These are phyloP conservation scores for Daktulosphaira vitifoliae DNA, from an alignment of 1,140 invertebrate genomes.

Conservation along the genomic window DNA sequence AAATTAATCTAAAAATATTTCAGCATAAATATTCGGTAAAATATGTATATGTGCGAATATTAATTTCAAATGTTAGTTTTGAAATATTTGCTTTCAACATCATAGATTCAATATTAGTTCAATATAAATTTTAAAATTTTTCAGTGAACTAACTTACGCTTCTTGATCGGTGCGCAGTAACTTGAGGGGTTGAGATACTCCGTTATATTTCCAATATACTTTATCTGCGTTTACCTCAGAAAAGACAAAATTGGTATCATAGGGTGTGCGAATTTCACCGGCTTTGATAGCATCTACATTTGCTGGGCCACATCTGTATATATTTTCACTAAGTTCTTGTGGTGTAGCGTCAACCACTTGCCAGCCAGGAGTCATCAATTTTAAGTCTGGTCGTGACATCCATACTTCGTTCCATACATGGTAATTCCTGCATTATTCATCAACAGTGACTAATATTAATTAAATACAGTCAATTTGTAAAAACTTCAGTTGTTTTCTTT, in stretches of 20 bases:
- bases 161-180: slow-evolving; percentile 63
- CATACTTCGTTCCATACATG: slow-evolving; percentile 95
- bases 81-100: too few relatives aligned
- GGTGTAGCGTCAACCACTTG: slow-evolving; percentile 89
- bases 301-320: slow-evolving; percentile 75
- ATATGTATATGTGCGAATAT: too few relatives aligned
- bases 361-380: slow-evolving; percentile 69
- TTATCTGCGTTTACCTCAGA: slow-evolving; percentile 85
- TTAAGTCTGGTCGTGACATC: slow-evolving; percentile 79
- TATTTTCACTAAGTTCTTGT: slow-evolving; percentile 70
- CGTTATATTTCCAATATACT: slow-evolving; percentile 73
- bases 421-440: slow-evolving; percentile 59
- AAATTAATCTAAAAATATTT: too few relatives aligned
- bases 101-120: too few relatives aligned
- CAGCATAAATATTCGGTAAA: too few relatives aligned
- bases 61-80: too few relatives aligned
- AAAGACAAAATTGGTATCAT: slow-evolving; percentile 75
- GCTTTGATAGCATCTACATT: slow-evolving; percentile 68
- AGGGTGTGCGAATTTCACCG: slow-evolving; percentile 69
- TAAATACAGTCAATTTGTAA: too few relatives aligned
- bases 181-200: slow-evolving; percentile 61
- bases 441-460: neutral
- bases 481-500: too few relatives aligned
- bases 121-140: too few relatives aligned
- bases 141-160: slow-evolving; percentile 45